Conservation (phyloP, 2,797 vertebrate genomes). For the Oreonectes daqikongensis region DNA sequence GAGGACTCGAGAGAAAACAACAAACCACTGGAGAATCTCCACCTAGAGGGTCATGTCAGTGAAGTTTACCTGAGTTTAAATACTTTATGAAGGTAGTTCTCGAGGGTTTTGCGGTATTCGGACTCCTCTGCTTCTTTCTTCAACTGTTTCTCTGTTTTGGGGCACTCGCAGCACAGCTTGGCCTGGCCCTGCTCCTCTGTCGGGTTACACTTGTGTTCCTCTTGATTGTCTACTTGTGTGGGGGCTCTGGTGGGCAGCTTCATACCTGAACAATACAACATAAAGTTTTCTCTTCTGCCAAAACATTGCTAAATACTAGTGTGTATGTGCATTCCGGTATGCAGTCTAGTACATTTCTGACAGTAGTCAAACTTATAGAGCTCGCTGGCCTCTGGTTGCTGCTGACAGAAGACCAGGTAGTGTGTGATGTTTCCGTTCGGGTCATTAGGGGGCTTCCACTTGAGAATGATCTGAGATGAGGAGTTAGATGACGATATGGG, state of each 20-base stretch:
- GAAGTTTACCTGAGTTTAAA: slow-evolving; percentile 81
- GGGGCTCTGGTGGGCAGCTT: slow-evolving; percentile 87
- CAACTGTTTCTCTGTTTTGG: slow-evolving; percentile 94
- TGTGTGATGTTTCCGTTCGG: slow-evolving; percentile 97
- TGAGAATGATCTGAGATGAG: slow-evolving; percentile 93
- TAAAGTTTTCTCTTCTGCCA: neutral
- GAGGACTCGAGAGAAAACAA: slow-evolving; percentile 14
- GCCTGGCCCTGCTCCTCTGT: slow-evolving; percentile 81
- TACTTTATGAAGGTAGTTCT: slow-evolving; percentile 97
- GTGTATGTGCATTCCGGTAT: neutral
- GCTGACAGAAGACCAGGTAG: slow-evolving; percentile 93
- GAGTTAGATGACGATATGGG: slow-evolving; percentile 95
- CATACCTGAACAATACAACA: slow-evolving; percentile 77
- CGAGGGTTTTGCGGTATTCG: slow-evolving; percentile 89
- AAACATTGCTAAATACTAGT: neutral
- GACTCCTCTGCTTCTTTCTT: slow-evolving; percentile 92
- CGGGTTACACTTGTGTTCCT: slow-evolving; percentile 84
- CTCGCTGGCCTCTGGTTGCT: slow-evolving; percentile 89
- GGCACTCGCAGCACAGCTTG: slow-evolving; percentile 87
- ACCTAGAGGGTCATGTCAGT: slow-evolving; percentile 9
- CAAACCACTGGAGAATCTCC: slow-evolving; percentile 13
- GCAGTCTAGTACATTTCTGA: slow-evolving; percentile 89
- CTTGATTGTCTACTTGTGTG: slow-evolving; percentile 78
- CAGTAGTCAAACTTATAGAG: slow-evolving; percentile 97
- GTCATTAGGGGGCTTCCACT: slow-evolving; percentile 95